A percentile compares a stretch with the other conserved stretches of the same genome.
Conservation (phyloP, 2,113 vertebrate species). For the Silurus asotus region DNA sequence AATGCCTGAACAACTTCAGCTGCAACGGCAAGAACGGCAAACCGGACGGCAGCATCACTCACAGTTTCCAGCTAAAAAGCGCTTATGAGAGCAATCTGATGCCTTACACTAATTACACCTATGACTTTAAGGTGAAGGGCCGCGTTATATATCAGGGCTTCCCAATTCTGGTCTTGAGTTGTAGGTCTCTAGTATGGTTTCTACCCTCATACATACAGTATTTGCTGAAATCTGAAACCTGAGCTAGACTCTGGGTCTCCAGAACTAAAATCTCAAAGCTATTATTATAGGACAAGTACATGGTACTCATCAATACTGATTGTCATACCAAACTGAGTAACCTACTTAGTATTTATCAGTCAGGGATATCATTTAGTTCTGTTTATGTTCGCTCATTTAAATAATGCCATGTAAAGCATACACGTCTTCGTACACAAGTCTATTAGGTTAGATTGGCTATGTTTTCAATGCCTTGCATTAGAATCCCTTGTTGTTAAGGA, state of each 20-base stretch:
- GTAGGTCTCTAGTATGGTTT: not conserved
- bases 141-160: not conserved
- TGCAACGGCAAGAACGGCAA: conserved; percentile 91
- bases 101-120: conserved; percentile 99
- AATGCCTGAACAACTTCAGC: conserved; percentile 98
- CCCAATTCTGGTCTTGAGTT: not conserved
- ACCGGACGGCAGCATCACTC: conserved; percentile 90
- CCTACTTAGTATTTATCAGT: not conserved
- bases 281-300: no score
- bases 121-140: conserved; percentile 92
- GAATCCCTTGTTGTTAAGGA: not conserved
- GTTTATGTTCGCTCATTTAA: not conserved
- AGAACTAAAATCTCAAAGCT: not conserved
- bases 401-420: not conserved
- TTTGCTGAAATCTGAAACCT: not conserved
- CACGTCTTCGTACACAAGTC: not conserved
- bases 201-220: not conserved
- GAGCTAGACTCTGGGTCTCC: not conserved
- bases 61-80: conserved; percentile 97
- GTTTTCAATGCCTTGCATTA: not conserved
- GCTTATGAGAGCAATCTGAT: conserved; percentile 95
- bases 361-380: not conserved
- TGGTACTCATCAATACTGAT: not conserved
- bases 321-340: not conserved
- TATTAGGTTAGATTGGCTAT: not conserved